Conservation (phyloP, 2,888 invertebrate species). For the Leucophenga montana region DNA sequence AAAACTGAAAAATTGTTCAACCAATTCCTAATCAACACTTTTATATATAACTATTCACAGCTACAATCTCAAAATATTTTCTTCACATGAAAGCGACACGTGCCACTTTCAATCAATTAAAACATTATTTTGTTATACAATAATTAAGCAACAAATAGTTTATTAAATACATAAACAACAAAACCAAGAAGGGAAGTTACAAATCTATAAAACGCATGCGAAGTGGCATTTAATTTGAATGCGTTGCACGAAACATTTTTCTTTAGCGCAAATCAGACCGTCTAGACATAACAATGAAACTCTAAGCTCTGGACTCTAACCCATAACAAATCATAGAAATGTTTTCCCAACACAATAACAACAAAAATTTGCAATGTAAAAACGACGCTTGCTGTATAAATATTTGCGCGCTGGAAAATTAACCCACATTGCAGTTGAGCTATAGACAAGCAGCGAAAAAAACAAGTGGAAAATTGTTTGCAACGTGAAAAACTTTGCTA, state of each 20-base stretch:
- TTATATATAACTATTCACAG: no score
- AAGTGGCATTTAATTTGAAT: slow-evolving; percentile 60
- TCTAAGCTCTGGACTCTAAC: slow-evolving; percentile 3
- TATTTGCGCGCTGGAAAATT: slow-evolving; percentile 32
- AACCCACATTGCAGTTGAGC: slow-evolving; percentile 48
- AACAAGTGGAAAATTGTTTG: slow-evolving; percentile 46
- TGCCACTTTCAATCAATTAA: slow-evolving; percentile 53
- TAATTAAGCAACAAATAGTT: slow-evolving; percentile 1
- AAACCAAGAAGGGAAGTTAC: neutral
- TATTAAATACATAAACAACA: neutral
- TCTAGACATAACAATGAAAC: slow-evolving; percentile 1
- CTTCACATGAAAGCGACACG: slow-evolving; percentile 46
- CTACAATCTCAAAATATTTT: neutral
- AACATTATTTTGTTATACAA: slow-evolving; percentile 53
- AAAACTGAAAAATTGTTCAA: no score
- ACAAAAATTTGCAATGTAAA: slow-evolving; percentile 46
- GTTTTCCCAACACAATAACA: neutral
- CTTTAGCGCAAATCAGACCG: neutral
- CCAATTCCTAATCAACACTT: no score
- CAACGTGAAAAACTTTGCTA: slow-evolving; percentile 37
- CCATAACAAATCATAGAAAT: slow-evolving; percentile 13
- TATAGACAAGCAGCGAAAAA: slow-evolving; percentile 14
- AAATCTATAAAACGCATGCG: slow-evolving; percentile 33
- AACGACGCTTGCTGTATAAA: neutral
- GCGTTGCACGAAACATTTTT: slow-evolving; percentile 48